A percentile compares a stretch with the other conserved stretches of the same genome.
phyloP scores from a whole-genome alignment of 2,113 vertebrate genomes.

The Sisor rabdophorus region DNA sequence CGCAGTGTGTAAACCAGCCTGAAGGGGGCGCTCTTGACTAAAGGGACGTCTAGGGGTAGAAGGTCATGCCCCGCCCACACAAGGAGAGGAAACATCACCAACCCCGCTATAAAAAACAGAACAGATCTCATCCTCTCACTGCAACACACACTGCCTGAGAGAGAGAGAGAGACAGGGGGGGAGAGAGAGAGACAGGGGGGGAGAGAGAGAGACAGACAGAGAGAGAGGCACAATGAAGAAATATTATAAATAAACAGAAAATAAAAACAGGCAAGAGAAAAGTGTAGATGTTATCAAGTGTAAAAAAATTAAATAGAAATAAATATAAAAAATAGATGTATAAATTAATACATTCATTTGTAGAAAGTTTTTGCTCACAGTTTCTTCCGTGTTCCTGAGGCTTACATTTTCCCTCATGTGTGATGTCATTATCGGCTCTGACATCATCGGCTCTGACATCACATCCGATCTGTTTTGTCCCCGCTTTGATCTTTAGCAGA shows the following conservation, averaged over 20 bases:
- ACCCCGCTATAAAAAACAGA: slow-evolving; percentile 66
- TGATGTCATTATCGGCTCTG: slow-evolving; percentile 36
- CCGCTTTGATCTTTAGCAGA: slow-evolving; percentile 20
- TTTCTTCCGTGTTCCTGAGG: background rate
- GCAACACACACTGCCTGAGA: slow-evolving; percentile 43
- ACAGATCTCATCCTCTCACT: slow-evolving; percentile 59
- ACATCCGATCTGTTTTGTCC: background rate
- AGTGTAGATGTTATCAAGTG: background rate
- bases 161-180: background rate
- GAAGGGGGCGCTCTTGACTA: slow-evolving; percentile 67
- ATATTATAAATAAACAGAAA: too few relatives aligned
- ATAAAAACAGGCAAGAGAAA: background rate
- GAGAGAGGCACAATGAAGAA: too few relatives aligned
- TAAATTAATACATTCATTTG: too few relatives aligned
- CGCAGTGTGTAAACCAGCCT: slow-evolving; percentile 82
- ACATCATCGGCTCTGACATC: background rate
- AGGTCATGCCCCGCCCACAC: slow-evolving; percentile 80
- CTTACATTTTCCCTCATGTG: too few relatives aligned
- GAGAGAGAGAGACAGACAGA: too few relatives aligned
- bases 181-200: background rate
- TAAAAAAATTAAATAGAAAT: background rate
- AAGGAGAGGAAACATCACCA: slow-evolving; percentile 80
- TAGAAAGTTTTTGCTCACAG: background rate
- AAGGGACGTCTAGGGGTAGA: slow-evolving; percentile 82
- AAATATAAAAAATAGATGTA: background rate